These are phyloP conservation scores for Rhinolophus ferrumequinum DNA, from an alignment of 2,113 vertebrate genomes.

Conservation along the genomic window DNA sequence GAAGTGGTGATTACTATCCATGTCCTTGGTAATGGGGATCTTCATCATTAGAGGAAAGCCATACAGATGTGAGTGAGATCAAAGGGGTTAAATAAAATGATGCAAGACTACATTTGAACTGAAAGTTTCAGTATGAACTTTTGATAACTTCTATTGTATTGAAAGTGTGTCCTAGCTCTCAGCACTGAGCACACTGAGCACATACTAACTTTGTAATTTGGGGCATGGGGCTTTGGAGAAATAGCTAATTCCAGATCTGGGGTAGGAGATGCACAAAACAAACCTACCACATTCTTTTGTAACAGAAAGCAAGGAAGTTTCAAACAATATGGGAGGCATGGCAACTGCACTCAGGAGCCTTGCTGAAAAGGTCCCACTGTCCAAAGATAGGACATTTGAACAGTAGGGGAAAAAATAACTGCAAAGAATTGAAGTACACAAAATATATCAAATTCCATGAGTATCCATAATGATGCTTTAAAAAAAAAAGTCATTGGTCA, in stretches of 20 bases:
- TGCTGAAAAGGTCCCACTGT: neutral
- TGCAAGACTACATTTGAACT: neutral
- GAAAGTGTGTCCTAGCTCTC: neutral
- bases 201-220: neutral
- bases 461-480: neutral
- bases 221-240: neutral
- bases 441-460: neutral
- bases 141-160: neutral
- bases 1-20: neutral
- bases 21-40: neutral
- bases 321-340: neutral
- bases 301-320: neutral
- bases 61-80: neutral
- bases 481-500: neutral
- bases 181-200: neutral
- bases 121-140: neutral
- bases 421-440: neutral
- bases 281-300: neutral
- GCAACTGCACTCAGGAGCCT: neutral
- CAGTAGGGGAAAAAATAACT: neutral
- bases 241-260: neutral
- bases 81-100: neutral
- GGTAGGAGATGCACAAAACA: neutral
- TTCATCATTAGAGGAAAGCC: neutral
- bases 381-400: neutral